Base-by-base conservation (phyloP, 2,888 invertebrate genomes). In the Melanophora roralis region DNA sequence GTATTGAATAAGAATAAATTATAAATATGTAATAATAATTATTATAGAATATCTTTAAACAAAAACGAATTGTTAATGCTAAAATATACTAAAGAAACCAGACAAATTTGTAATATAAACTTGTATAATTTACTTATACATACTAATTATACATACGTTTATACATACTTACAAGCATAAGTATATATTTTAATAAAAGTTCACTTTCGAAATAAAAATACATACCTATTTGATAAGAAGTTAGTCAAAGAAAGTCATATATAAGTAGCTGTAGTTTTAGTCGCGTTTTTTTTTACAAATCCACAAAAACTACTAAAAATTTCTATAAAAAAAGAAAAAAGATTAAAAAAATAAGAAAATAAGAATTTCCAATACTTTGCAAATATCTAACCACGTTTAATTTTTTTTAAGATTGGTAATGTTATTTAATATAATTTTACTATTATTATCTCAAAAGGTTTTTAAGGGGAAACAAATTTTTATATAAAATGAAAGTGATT, bases 211-310 rank as follows among this genome's bases (percentile, higher is more conserved):
- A 62, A 57, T 34, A 49, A 36, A 74, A 76, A 77, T 45, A 43
- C 69, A 73, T 73, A 73, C 49, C 64, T 59, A 19, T 59, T 67
- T 59, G 67, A 40, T 67, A 40, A 74, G 49, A 67, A 81, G 81
- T 67, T 62, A n/a, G n/a, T n/a, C n/a, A n/a, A n/a, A n/a, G n/a
- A 73, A 77, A 60, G 40, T 65, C 59, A 55, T 71, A 51, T 57
- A 74, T 67, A 40, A 68, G 80, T 80, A 80, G 80, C 72, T 34
- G 80, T 76, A 80, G 80, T 80, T 80, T 76, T 80, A 73, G 80
- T 40, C 67, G 76, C 76, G 80, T 80, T 80, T 80, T 62, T n/a
- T n/a, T 80, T 80, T 75, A 74, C 71, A 79, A 68, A 74, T 59
- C 68, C 19, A 69, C 34, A 59, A 73, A 14, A 62, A 75, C 57